A percentile compares a stretch with the other conserved stretches of the same genome.
phyloP scores from a whole-genome alignment of 1,140 invertebrate species.

The Drosophila kohkoa region DNA sequence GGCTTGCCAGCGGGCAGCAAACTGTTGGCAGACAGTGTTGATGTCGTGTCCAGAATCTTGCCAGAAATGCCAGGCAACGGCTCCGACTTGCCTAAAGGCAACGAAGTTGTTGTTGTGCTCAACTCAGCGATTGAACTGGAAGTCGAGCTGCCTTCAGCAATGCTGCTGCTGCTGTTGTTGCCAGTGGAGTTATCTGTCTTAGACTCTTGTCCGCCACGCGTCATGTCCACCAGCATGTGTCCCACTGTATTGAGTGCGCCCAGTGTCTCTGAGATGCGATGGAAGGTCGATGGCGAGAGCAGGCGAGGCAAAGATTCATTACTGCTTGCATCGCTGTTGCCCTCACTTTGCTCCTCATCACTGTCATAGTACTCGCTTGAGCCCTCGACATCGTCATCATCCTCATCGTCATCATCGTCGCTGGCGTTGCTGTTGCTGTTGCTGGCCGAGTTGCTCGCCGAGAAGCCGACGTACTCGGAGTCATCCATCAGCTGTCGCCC shows the following conservation, averaged over 20 bases:
- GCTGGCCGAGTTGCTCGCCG: conserved; percentile 40
- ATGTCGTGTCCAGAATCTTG: conserved; percentile 57
- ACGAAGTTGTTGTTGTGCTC: neutral
- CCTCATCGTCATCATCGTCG: conserved; percentile 53
- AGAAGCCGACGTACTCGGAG: conserved; percentile 38
- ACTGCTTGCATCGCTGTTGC: conserved; percentile 50
- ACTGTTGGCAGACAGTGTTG: conserved; percentile 68
- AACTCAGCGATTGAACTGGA: conserved; percentile 16
- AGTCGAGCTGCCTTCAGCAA: conserved; percentile 46
- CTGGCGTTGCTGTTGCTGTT: conserved; percentile 60
- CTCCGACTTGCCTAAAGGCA: conserved; percentile 33
- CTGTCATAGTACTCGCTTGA: conserved; percentile 79
- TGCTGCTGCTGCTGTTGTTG: conserved; percentile 9
- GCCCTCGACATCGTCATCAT: conserved; percentile 60
- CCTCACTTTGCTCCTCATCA: conserved; percentile 58
- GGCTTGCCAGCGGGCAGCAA: conserved; percentile 71
- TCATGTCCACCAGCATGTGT: conserved; percentile 93
- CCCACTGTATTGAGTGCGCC: conserved; percentile 93
- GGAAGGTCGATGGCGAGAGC: conserved; percentile 87
- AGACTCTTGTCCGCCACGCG: conserved; percentile 85
- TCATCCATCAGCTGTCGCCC: conserved; percentile 68
- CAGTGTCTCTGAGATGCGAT: conserved; percentile 88
- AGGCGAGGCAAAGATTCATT: conserved; percentile 84
- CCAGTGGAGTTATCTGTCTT: conserved; percentile 71
- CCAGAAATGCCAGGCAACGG: conserved; percentile 59